These are phyloP conservation scores for Phalanger gymnotis DNA, from an alignment of 2,797 vertebrate species.

Conservation along the genomic window DNA sequence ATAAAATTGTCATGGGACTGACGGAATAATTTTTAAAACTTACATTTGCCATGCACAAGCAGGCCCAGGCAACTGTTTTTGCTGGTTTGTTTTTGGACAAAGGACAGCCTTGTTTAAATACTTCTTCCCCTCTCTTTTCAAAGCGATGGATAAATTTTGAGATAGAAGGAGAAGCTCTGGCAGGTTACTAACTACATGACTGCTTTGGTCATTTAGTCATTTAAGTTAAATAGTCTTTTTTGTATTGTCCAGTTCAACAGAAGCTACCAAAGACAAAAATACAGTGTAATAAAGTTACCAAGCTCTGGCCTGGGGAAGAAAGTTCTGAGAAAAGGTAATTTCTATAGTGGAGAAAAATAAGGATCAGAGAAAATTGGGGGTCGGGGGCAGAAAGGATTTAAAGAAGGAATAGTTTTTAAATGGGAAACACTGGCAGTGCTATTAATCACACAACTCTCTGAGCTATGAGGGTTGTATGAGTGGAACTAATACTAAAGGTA, in stretches of 20 bases:
- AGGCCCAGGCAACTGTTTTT: neutral
- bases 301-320: constrained; percentile 31
- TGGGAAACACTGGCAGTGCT: constrained; percentile 72
- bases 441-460: constrained; percentile 76
- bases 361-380: constrained; percentile 65
- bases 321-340: constrained; percentile 48
- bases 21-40: constrained; percentile 82
- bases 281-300: constrained; percentile 53
- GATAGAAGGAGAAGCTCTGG: fast-evolving
- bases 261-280: constrained; percentile 24
- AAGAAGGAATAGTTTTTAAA: constrained; percentile 77
- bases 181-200: neutral
- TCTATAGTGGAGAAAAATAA: constrained; percentile 57
- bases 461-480: constrained; percentile 62
- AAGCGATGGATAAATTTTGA: constrained; percentile 10
- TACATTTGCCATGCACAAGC: constrained; percentile 19
- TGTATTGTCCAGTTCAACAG: constrained; percentile 42
- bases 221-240: constrained; percentile 7
- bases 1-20: constrained; percentile 79
- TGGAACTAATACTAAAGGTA: constrained; percentile 30
- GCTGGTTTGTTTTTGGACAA: neutral
- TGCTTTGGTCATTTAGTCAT: neutral
- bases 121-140: constrained; percentile 40
- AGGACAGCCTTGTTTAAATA: constrained; percentile 45
- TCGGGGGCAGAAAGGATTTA: constrained; percentile 32